phyloP scores from a whole-genome alignment of 1,140 invertebrate genomes.

The roundworm (Caenorhabditis elegans) region WBcel235 BX284603.4:8544501-8545000 shows the following conservation, averaged over 20 bases:
- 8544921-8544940: background rate
- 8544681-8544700: slow-evolving; percentile 1
- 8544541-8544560: no score
- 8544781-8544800: no score
- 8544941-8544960: slow-evolving; percentile 11
- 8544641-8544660: background rate
- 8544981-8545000: background rate
- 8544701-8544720: background rate
- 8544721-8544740: slow-evolving; percentile 14
- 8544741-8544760: background rate
- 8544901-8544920: background rate
- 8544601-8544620: slow-evolving; percentile 17
- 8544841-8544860: slow-evolving; percentile 13
- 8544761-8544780: background rate
- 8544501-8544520: no score
- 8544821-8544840: slow-evolving; percentile 14
- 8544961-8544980: slow-evolving; percentile 21
- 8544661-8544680: background rate
- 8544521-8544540: no score
- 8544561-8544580: background rate
- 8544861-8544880: slow-evolving; percentile 12
- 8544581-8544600: background rate
- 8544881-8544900: slow-evolving; percentile 23
- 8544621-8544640: slow-evolving; percentile 8
- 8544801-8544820: slow-evolving; percentile 1